Conservation (phyloP, 2,888 invertebrate species). For the Nemotelus pantherinus region DNA sequence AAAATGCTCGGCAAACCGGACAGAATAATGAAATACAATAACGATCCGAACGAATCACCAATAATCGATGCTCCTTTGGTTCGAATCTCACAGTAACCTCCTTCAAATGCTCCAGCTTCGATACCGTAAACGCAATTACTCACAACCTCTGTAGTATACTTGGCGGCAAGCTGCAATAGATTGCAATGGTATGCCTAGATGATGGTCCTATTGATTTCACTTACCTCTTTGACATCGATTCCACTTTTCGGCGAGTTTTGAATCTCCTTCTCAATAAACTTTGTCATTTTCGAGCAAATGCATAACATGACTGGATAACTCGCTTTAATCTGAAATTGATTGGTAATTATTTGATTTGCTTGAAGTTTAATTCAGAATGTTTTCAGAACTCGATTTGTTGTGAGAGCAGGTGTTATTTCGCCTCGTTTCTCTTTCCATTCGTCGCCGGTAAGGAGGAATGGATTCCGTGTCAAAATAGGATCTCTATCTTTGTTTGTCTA, state of each 20-base stretch:
- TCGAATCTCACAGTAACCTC: slow-evolving; percentile 57
- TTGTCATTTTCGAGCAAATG: slow-evolving; percentile 63
- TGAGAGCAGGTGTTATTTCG: slow-evolving; percentile 67
- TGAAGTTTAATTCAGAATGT: background rate
- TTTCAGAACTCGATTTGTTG: slow-evolving; percentile 63
- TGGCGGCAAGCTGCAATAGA: slow-evolving; percentile 56
- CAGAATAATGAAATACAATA: slow-evolving; percentile 52
- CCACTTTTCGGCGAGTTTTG: slow-evolving; percentile 57
- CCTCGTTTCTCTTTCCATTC: slow-evolving; percentile 66
- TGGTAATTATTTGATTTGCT: background rate
- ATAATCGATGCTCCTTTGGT: slow-evolving; percentile 51
- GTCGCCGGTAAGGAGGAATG: slow-evolving; percentile 65
- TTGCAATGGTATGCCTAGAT: background rate
- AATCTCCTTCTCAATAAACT: slow-evolving; percentile 60
- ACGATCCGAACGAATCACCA: slow-evolving; percentile 51
- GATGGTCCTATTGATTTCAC: background rate
- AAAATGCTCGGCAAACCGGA: slow-evolving; percentile 57
- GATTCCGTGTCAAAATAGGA: slow-evolving; percentile 65
- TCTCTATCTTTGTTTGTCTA: slow-evolving; percentile 63
- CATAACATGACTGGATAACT: slow-evolving; percentile 66
- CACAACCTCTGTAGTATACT: slow-evolving; percentile 65
- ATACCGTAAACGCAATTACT: slow-evolving; percentile 65
- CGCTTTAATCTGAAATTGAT: slow-evolving; percentile 61
- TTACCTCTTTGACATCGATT: slow-evolving; percentile 64
- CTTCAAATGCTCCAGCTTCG: slow-evolving; percentile 62